Percentiles rank a stretch among this genome's conserved stretches.
phyloP scores from a whole-genome alignment of 2,888 invertebrate species.

The Phasia obesa region DNA sequence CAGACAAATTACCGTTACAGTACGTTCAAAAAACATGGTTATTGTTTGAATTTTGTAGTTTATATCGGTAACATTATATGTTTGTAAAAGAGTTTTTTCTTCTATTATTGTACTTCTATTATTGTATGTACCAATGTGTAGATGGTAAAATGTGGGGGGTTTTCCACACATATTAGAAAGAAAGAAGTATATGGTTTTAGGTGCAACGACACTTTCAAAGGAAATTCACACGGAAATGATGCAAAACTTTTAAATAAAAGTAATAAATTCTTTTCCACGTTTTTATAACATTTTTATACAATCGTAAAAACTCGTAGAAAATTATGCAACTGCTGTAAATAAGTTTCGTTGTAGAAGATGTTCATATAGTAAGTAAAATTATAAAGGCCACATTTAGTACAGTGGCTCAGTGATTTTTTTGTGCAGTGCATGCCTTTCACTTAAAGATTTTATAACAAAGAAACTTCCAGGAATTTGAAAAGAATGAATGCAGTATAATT shows the following conservation, averaged over 20 bases:
- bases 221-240: slow-evolving; percentile 80
- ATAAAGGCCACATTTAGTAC: no score
- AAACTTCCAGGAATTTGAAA: no score
- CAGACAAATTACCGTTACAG: neutral
- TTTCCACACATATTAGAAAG: neutral
- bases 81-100: neutral
- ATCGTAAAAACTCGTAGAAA: neutral
- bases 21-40: neutral
- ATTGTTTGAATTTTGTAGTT: neutral
- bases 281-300: slow-evolving; percentile 21
- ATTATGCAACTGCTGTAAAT: neutral
- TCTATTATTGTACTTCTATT: neutral
- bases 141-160: neutral
- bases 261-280: slow-evolving; percentile 37
- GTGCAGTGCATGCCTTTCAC: no score
- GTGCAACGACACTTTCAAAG: slow-evolving; percentile 70
- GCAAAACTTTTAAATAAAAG: slow-evolving; percentile 70
- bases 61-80: neutral
- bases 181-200: neutral
- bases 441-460: no score
- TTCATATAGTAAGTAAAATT: neutral
- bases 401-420: no score
- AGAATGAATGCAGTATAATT: no score
- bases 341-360: neutral
- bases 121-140: neutral